Evolutionary conservation across 2,797 vertebrate species (phyloP).

Genomic region (Lutjanus argentimaculatus): DNA sequence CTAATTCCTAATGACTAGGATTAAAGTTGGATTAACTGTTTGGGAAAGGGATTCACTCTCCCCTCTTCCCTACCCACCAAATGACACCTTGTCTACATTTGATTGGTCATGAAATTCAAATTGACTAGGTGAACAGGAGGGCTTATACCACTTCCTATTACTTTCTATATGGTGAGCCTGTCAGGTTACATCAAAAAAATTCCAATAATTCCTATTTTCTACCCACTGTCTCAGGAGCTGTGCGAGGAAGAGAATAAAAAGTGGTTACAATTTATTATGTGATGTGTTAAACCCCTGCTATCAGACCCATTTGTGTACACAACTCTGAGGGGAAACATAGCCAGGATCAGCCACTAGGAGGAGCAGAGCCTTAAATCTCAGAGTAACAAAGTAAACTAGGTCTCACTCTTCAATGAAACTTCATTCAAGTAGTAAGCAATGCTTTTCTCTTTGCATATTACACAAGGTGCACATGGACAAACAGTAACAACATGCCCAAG

Average conservation of each 20-base stretch:
- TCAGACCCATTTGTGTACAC: constrained; percentile 73
- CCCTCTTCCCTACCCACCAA: constrained; percentile 85
- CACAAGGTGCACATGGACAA: constrained; percentile 19
- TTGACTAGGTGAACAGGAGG: constrained; percentile 81
- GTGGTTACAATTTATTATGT: constrained; percentile 66
- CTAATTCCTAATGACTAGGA: constrained; percentile 99
- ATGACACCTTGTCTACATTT: constrained; percentile 98
- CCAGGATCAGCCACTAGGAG: constrained; percentile 85
- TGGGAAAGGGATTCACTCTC: constrained; percentile 94
- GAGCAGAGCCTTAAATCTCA: constrained; percentile 79
- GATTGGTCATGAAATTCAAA: constrained; percentile 92
- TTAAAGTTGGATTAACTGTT: constrained; percentile 99
- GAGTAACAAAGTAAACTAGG: constrained; percentile 52
- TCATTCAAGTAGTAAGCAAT: constrained; percentile 16
- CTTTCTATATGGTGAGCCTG: constrained; percentile 69
- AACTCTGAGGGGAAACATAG: constrained; percentile 58
- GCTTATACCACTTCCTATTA: constrained; percentile 74
- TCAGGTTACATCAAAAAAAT: constrained; percentile 74
- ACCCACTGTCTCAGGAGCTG: constrained; percentile 33
- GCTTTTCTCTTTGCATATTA: constrained; percentile 17
- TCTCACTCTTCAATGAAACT: constrained; percentile 51
- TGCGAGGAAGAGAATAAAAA: constrained; percentile 58
- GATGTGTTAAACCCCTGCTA: constrained; percentile 73
- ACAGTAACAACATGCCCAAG: constrained; percentile 7
- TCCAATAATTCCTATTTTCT: constrained; percentile 56